phyloP scores from a whole-genome alignment of 2,797 vertebrate species.

The Geotrypetes seraphini region DNA sequence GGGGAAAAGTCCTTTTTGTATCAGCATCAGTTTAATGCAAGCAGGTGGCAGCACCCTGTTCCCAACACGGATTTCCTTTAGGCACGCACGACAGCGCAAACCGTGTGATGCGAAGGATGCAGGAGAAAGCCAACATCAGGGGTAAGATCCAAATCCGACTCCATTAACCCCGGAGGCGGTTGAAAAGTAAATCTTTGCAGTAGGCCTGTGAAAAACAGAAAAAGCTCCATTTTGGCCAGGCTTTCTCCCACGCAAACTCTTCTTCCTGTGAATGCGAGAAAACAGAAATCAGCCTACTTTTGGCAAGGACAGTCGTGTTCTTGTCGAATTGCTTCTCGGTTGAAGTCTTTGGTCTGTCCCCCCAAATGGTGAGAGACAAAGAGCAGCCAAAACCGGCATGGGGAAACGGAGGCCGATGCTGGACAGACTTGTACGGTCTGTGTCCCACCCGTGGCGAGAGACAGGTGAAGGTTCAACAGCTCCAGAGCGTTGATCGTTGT shows the following conservation, averaged over 20 bases:
- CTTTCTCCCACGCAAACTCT: slow-evolving; percentile 49
- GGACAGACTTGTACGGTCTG: too few species aligned
- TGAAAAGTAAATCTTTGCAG: slow-evolving; percentile 49
- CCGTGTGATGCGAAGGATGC: slow-evolving; percentile 35
- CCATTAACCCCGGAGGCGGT: slow-evolving; percentile 35
- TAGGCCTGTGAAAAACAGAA: slow-evolving; percentile 54
- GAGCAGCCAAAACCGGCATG: too few species aligned
- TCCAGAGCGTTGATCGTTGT: too few species aligned
- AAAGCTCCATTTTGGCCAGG: slow-evolving; percentile 57
- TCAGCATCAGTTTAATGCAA: too few species aligned
- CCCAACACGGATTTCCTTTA: background rate
- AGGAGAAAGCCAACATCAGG: slow-evolving; percentile 28
- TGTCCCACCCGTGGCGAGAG: too few species aligned
- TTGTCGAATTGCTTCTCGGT: background rate
- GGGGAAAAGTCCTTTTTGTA: too few species aligned
- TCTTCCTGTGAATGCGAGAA: slow-evolving; percentile 28
- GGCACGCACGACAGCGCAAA: slow-evolving; percentile 19
- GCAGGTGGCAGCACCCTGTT: too few species aligned
- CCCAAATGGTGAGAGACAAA: too few species aligned
- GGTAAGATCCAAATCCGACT: slow-evolving; percentile 45
- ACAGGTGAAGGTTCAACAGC: too few species aligned
- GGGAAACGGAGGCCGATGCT: too few species aligned
- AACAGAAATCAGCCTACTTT: background rate
- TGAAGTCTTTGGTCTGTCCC: background rate
- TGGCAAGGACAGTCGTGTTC: background rate